Evolutionary conservation across 1,140 invertebrate species (phyloP), one percentile per base, ranked within the genome.

Genomic region (Zaprionus nigranus): DNA sequence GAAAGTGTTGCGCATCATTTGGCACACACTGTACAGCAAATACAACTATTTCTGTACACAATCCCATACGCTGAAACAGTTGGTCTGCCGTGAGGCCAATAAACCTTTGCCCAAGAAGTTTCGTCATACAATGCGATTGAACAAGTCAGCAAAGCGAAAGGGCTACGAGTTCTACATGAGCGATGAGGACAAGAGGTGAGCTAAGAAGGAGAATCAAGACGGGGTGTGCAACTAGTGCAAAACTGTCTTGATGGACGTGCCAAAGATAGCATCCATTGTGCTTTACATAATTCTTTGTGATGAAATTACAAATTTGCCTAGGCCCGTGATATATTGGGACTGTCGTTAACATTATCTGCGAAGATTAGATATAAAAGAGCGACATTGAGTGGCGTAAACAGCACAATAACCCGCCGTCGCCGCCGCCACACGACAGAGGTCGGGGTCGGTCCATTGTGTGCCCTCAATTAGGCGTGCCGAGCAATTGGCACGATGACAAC

Each of bases 171-270:
- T 81, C 75, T 94, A 94, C 82, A 82, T 94, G 0, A 94, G 94
- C n/a, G 94, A 94, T 57, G 94, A 94, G 64, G 94, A 94, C 72
- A 86, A 92, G 82, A 94, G 94, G 94, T 94, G 65, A 88, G 69
- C n/a, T 28, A 13, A 20, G 13, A 5, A 43, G 68, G 17, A 28
- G 53, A 9, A 13, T 79, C 69, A 46, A 63, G 63, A 46, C 6
- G 17, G 12, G 13, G 62, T 30, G 28, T 30, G 0, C 28, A 30
- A 30, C 28, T 30, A 30, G 30, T 66, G 36, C 36, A 53, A 34
- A 53, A 5, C 28, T 60, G 20, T 13, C 38, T 62, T 51, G 62
- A 56, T 57, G 43, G 43, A 51, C 28, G 22, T 30, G 22, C 24
- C 49, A 56, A 60, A 67, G 64, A 67, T 56, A 61, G 36, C 17